phyloP scores from a whole-genome alignment of 2,797 vertebrate species.

The Eurystomus glaucurus region DNA sequence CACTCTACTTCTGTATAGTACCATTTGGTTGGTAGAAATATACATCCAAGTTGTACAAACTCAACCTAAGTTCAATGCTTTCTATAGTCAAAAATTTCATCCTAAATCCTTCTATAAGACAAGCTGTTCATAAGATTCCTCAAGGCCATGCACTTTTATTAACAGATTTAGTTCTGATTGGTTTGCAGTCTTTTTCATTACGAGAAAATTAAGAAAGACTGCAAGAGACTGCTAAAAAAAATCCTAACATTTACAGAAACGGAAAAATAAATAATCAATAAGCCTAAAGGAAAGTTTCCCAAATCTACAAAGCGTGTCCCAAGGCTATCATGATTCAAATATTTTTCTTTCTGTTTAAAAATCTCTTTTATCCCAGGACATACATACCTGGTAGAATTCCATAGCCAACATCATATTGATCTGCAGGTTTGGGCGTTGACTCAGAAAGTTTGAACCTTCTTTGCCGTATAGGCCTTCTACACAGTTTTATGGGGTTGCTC shows the following conservation, averaged over 20 bases:
- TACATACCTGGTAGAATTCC: background rate
- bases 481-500: background rate
- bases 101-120: background rate
- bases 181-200: background rate
- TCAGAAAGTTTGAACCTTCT: background rate
- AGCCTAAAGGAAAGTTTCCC: background rate
- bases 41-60: background rate
- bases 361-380: background rate
- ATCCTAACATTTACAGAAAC: background rate
- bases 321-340: background rate
- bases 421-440: background rate
- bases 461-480: background rate
- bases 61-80: background rate
- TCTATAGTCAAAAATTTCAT: background rate
- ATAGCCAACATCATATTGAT: background rate
- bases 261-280: background rate
- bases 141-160: background rate
- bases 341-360: background rate
- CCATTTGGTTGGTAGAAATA: background rate
- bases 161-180: background rate
- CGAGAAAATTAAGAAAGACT: background rate
- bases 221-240: background rate
- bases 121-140: background rate
- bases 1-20: background rate
- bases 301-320: background rate